Evolutionary conservation across 1,140 invertebrate genomes (phyloP), one percentile per base, ranked within the genome.

Genomic region (Papilio machaon): DNA sequence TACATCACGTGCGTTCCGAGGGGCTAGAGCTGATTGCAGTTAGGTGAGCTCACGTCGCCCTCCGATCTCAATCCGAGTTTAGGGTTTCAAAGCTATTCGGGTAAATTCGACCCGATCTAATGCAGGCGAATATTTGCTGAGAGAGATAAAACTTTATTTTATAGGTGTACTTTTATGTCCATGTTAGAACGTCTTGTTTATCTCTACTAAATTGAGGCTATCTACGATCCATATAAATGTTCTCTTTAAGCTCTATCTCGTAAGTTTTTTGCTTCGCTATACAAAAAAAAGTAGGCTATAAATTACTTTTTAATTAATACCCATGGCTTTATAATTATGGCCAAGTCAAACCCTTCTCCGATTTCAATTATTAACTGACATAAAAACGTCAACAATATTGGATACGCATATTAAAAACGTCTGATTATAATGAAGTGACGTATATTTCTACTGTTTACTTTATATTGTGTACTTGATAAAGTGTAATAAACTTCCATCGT

Each of bases 11-110:
- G 88, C 77, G 85, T 87, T 85, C 83, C 84, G 85, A 86, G 91
- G 92, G 90, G 90, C 86, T 85, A 85, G 87, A 85, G 82, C 80
- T 89, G 91, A 93, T 92, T 90, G 89, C 89, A 91, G 88, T 89
- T 87, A 89, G 88, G 85, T 83, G 85, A 87, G 87, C 86, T 82
- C 81, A 54, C 76, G 81, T 79, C 86, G 83, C 85, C 87, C 86
- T 89, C 86, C 88, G 84, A 54, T 83, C 79, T 81, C 77, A 60
- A 81, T 82, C 64, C 60, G 82, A 84, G 85, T 87, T 82, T 88
- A 83, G 85, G 83, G 84, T 86, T 88, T 82, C 80, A 80, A 86
- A 82, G 81, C 80, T 80, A 77, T 84, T 78, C 80, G 52, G 73
- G 54, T 67, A 49, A 52, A 58, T 73, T 82, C 82, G 74, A 35